Base-by-base conservation (phyloP, 2,797 vertebrate species). In the Iguana delicatissima region DNA sequence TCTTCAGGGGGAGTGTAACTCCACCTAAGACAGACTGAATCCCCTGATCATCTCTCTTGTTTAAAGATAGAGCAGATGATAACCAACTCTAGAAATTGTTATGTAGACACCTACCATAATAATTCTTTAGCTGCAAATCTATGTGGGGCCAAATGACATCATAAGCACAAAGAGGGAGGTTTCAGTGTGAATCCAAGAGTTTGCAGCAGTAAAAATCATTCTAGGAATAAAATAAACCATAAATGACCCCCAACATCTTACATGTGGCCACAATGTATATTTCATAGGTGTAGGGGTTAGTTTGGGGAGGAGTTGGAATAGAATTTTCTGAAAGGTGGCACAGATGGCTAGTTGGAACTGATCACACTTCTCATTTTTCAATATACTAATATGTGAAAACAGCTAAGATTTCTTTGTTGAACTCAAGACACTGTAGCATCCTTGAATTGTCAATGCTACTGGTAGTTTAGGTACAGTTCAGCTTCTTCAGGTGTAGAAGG, bases 61-160 rank as follows among this genome's bases (percentile, higher is more conserved):
- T 69, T 24, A 94, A 88, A 90, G 87, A 95, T 95, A 93, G 94
- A 94, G 6, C 38, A 12, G 92, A 87, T 95, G 94, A 96, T 95
- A 87, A 77, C 89, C 90, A 92, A 93, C 91, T 94, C 6, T 92
- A 91, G 79, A 59, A 96, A 90, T 92, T 20, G 62, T 52, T 35
- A 80, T 50, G 94, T 95, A 95, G 16, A 72, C 16, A 67, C 16
- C 6, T 72, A 73, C 22, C 64, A 62, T 29, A 76, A 7, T 76
- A 55, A 76, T 76, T 86, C 14, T 86, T 35, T 50, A 80, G 26
- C 46, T 80, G 26, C 29, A 29, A 14, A 5, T 80, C 4, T 52
- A 32, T 22, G 29, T 55, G 18, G 4, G 18, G 22, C 20, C n/a
- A 72, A 50, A 69, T 84, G 13, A 1, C 3, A 69, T 29, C 67